Base-by-base conservation (phyloP, 2,113 vertebrate species). In the Channa maculata region DNA sequence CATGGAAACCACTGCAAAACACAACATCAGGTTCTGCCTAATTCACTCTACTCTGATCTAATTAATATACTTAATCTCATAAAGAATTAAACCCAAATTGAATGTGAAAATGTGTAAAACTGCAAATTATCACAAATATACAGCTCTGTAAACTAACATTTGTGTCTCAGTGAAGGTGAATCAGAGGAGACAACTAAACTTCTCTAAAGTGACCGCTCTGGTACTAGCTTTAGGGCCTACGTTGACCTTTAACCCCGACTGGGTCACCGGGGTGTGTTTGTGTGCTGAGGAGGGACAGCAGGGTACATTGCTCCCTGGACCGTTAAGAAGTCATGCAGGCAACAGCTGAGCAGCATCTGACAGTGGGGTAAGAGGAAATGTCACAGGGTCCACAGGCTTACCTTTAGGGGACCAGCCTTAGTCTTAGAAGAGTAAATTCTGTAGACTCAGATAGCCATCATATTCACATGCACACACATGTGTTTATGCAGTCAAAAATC, bases 231-330 rank as follows among this genome's bases (percentile, higher is more conserved):
- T 61, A n/a, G 87, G 80, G 71, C 67, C 55, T 43, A 3, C 33
- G 55, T 71, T 67, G 59, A 83, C 83, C 89, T 87, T 44, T 89
- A 64, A 76, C 84, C 85, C 71, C 0, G 15, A 24, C 48, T 38
- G 62, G 75, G 73, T 81, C 62, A 85, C 24, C 5, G 10, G 79
- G 72, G 57, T 75, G 50, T 65, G 79, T 54, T 77, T 71, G 75
- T 82, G 69, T 83, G 65, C 69, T n/a, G 50, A 79, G 79, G 63
- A 83, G 60, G 76, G 84, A 86, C 89, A 84, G 79, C 59, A 83
- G 61, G 75, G 71, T 24, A 77, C 75, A 87, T 83, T 89, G 90
- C 86, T 90, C 79, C 54, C 39, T 62, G 67, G 87, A 88, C 87
- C 76, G 78, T 92, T 81, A 90, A 86, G 83, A 71, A 73, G 84